phyloP scores from a whole-genome alignment of 2,797 vertebrate species.

The Nasua narica region DNA sequence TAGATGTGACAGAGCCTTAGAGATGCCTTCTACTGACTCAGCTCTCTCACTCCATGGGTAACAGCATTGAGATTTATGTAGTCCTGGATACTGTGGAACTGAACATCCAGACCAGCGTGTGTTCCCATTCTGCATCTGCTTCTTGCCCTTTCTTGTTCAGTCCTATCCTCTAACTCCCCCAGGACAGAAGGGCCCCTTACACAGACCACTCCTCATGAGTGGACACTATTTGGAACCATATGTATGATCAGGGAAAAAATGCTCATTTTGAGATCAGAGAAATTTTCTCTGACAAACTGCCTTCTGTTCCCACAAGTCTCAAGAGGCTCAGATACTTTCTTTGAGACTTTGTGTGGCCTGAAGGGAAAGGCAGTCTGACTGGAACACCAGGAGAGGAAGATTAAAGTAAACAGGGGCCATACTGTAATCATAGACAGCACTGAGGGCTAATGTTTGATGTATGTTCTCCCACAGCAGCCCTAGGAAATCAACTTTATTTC shows the following conservation, averaged over 20 bases:
- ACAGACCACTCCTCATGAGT: background rate
- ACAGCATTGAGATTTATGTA: too few relatives aligned
- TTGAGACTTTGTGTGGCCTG: background rate
- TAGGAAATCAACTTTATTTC: background rate
- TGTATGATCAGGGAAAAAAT: background rate
- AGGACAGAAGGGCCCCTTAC: background rate
- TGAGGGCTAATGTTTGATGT: background rate
- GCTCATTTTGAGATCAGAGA: background rate
- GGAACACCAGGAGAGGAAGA: background rate
- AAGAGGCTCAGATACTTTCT: background rate
- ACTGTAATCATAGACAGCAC: too few relatives aligned
- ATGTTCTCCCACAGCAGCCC: background rate
- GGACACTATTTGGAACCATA: background rate
- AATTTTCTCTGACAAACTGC: background rate
- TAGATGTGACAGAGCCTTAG: background rate
- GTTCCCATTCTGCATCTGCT: background rate
- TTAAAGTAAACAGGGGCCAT: background rate
- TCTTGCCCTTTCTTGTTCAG: background rate
- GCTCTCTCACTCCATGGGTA: fast-evolving
- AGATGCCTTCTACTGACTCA: background rate
- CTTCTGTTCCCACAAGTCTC: background rate
- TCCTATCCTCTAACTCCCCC: background rate
- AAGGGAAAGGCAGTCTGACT: background rate
- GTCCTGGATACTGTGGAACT: background rate
- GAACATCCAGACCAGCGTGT: background rate